Evolutionary conservation across 2,113 vertebrate species (phyloP), one percentile per base, ranked within the genome.

Genomic region (Lipophrys pholis): DNA sequence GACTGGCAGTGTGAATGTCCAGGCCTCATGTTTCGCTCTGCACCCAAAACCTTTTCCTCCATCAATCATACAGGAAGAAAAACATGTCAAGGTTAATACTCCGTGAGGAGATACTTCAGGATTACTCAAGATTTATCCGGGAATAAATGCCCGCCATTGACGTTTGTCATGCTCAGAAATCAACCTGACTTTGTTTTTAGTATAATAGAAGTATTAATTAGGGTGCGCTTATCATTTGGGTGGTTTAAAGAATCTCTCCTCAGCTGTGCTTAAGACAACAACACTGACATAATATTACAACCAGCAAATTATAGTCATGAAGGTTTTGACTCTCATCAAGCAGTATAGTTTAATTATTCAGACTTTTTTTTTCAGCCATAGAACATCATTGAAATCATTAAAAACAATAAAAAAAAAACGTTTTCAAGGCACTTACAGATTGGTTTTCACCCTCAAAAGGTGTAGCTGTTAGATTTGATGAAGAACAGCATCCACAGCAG

Each of bases 11-110:
- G 74, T 74, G 84, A 89, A 89, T 79, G 82, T 83, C 75, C 69
- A 60, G 76, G 86, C 89, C 76, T 91, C 86, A 71, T 87, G 87
- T 91, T 89, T 91, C 90, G 48, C 83, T 72, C 80, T 54, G 62
- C 73, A 39, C 78, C 77, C 67, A 5, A 71, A 89, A 68, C 66
- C 77, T 71, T 85, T 84, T 57, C 68, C 69, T 15, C 80, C 89
- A 93, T 94, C 88, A 91, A 92, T 93, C 91, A 91, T 76, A 73
- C 56, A 3, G 38, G 58, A 89, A 89, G 86, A 81, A 91, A 90
- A 93, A 92, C 86, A 90, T 89, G 90, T 90, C 92, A 91, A 49
- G 51, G 77, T 77, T 81, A 81, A 90, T 90, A 84, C 85, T 69
- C 62, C 45, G 42, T 58, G 52, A 87, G 59, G 66, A 87, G 82